A percentile compares a stretch with the other conserved stretches of the same genome.
Conservation (phyloP, 2,113 vertebrate genomes). For the Cochlearius cochlearius region DNA sequence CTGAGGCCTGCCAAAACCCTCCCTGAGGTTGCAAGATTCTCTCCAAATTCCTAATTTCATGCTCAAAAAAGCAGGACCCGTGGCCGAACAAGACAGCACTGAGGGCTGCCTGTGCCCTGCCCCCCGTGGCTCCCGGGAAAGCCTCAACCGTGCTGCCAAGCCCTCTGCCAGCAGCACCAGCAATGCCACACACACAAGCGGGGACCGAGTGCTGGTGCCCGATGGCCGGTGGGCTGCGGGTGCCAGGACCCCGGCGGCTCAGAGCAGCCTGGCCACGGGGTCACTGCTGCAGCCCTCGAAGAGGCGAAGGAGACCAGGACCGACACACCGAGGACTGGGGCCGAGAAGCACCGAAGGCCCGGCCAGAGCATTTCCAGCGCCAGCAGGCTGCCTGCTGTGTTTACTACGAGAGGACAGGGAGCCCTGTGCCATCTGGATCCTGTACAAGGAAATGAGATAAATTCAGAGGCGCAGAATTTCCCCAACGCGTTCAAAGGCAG, state of each 20-base stretch:
- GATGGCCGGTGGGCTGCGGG: accelerated
- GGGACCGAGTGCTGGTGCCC: neutral
- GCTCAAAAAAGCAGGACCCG: neutral
- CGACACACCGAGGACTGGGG: accelerated
- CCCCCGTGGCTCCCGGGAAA: neutral
- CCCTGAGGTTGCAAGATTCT: neutral
- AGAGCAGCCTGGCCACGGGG: neutral
- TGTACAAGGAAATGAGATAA: neutral
- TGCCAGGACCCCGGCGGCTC: neutral
- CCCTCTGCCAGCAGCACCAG: neutral
- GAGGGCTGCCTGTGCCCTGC: neutral
- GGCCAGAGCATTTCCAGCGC: neutral
- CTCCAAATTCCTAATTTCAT: too few species aligned
- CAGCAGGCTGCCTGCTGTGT: neutral
- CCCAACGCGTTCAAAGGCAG: neutral
- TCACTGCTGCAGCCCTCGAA: neutral
- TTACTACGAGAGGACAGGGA: neutral
- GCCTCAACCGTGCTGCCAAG: neutral
- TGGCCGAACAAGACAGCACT: accelerated
- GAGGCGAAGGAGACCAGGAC: neutral
- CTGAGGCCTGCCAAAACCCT: neutral
- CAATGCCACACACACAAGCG: accelerated
- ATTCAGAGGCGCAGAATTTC: neutral
- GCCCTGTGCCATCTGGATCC: neutral
- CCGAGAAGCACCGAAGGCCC: neutral